A percentile compares a stretch with the other conserved stretches of the same genome.
Conservation (phyloP, 2,888 invertebrate genomes). For the Archips xylosteana region DNA sequence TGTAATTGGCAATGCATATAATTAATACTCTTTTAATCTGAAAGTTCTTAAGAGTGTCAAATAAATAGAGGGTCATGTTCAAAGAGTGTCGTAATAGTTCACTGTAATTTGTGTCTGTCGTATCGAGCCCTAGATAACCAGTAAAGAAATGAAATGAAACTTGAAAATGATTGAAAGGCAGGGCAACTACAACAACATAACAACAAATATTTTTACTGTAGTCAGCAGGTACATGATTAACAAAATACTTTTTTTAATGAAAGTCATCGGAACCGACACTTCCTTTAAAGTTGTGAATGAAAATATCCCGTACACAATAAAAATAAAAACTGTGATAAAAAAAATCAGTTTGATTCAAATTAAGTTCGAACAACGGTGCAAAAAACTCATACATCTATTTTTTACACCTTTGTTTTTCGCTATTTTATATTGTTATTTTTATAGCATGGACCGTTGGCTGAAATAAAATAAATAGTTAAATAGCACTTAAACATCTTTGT, state of each 20-base stretch:
- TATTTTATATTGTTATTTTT: slow-evolving; percentile 42
- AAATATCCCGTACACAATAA: background rate
- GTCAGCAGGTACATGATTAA: too few species aligned
- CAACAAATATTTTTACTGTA: too few species aligned
- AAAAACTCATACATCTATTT: slow-evolving; percentile 17
- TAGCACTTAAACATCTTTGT: slow-evolving; percentile 72
- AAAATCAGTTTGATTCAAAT: background rate
- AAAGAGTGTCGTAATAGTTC: background rate
- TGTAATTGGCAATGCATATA: slow-evolving; percentile 41
- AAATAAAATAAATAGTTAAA: slow-evolving; percentile 66
- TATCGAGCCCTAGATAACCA: too few species aligned
- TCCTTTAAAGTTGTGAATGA: background rate
- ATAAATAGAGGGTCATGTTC: background rate
- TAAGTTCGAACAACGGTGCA: background rate
- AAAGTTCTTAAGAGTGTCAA: slow-evolving; percentile 1
- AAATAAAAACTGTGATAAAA: background rate
- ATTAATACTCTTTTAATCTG: slow-evolving; percentile 22
- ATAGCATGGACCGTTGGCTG: slow-evolving; percentile 41
- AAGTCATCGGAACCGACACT: too few species aligned
- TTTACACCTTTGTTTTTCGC: slow-evolving; percentile 38
- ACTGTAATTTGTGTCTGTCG: background rate
- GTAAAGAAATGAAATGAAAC: too few species aligned
- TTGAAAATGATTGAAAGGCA: too few species aligned
- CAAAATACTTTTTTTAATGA: too few species aligned
- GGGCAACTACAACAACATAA: too few species aligned